Percentiles rank a stretch among this genome's conserved stretches.
Evolutionary conservation across 2,113 vertebrate species (phyloP).

Genomic region (Alouatta palliata): DNA sequence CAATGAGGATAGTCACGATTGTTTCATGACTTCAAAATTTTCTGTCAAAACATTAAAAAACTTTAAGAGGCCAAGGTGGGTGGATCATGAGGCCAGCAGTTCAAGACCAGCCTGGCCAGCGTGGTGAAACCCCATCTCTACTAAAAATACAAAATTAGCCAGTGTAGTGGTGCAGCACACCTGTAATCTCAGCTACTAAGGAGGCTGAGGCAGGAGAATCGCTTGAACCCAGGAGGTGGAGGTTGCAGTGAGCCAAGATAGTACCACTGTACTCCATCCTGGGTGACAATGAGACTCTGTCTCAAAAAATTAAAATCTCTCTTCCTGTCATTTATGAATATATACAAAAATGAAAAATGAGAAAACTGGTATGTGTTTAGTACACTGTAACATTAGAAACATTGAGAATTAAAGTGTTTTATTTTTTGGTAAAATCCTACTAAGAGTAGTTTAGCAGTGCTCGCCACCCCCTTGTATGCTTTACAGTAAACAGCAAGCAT

Average conservation of each 20-base stretch:
- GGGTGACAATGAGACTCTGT: too few relatives aligned
- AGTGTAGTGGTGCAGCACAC: too few relatives aligned
- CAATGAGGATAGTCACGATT: not conserved
- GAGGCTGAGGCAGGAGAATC: too few relatives aligned
- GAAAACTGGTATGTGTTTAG: not conserved
- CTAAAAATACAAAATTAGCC: too few relatives aligned
- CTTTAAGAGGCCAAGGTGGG: too few relatives aligned
- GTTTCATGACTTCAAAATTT: not conserved
- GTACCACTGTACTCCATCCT: too few relatives aligned
- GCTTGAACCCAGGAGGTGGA: too few relatives aligned
- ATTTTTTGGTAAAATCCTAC: not conserved
- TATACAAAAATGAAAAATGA: not conserved
- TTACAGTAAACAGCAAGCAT: not conserved
- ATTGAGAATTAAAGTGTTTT: not conserved
- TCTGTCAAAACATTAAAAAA: not conserved
- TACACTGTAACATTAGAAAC: not conserved
- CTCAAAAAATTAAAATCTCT: not conserved
- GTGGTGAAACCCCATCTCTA: too few relatives aligned
- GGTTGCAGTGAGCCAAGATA: too few relatives aligned
- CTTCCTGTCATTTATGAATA: not conserved
- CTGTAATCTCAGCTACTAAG: too few relatives aligned
- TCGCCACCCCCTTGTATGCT: rapidly evolving
- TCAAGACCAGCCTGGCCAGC: too few relatives aligned
- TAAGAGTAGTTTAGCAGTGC: not conserved
- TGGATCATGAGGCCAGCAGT: too few relatives aligned